Conservation (phyloP, 2,888 invertebrate genomes). For the Ennomos quercinarius region DNA sequence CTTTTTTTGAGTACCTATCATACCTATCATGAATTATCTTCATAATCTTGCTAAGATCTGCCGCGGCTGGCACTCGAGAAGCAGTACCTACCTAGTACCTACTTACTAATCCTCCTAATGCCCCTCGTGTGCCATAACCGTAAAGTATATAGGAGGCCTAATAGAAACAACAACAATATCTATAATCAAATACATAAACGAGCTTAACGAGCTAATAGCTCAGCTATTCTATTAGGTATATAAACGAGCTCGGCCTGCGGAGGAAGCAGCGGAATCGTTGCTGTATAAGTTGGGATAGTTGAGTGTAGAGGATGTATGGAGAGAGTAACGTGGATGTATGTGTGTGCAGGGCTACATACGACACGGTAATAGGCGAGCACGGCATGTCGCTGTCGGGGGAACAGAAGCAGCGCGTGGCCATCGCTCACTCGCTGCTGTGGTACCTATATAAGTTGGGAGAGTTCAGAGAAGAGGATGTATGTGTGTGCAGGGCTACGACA, state of each 20-base stretch:
- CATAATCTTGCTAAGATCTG: too few relatives aligned
- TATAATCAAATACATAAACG: too few relatives aligned
- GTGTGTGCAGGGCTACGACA: constrained; percentile 87
- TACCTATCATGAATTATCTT: too few relatives aligned
- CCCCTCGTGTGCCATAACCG: too few relatives aligned
- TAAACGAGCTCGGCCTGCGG: constrained; percentile 49
- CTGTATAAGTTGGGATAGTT: neutral
- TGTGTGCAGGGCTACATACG: constrained; percentile 87
- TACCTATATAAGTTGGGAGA: constrained; percentile 87
- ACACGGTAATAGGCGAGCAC: constrained; percentile 92
- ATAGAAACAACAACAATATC: too few relatives aligned
- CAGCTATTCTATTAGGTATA: too few relatives aligned
- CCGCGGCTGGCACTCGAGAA: too few relatives aligned
- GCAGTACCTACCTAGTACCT: too few relatives aligned
- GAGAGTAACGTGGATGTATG: neutral
- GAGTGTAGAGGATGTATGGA: neutral
- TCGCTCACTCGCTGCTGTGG: constrained; percentile 92
- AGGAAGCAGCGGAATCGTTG: constrained; percentile 91
- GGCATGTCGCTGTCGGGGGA: constrained; percentile 93
- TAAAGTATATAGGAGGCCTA: too few relatives aligned
- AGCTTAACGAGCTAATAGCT: too few relatives aligned
- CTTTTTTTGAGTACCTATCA: too few relatives aligned
- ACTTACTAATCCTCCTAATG: too few relatives aligned
- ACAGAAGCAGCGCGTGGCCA: constrained; percentile 94
- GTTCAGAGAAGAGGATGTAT: neutral